Evolutionary conservation across 2,113 vertebrate species (phyloP), one percentile per base, ranked within the genome.

Genomic region (Odocoileus hemionus): DNA sequence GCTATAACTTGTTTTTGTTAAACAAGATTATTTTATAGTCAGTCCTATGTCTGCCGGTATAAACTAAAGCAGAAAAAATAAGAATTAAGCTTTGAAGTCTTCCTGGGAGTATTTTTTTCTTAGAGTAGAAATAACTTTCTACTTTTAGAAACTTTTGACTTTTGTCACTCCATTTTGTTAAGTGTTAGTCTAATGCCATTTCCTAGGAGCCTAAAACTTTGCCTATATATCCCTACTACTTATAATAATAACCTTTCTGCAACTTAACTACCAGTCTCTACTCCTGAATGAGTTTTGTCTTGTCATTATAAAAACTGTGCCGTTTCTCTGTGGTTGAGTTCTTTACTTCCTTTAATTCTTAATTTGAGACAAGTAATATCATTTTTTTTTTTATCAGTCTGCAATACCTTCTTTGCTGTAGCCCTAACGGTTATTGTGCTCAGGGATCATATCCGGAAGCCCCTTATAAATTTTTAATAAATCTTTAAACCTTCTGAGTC

Each of bases 181-280:
- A 96, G 45, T 94, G 60, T 67, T 0, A 7, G 61, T 95, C 93
- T 86, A 92, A 96, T 86, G 36, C 76, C 86, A 43, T 91, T 91
- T 97, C 78, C 86, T 97, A 82, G 93, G 93, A 96, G 61, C 82
- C 54, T 97, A 74, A 86, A 52, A 28, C 94, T 26, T 96, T 98
- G 39, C 79, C 64, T 96, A 96, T 79, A 28, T 0, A 0, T 98
- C 45, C 45, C 97, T 94, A 54, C 64, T 97, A 45, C 58, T 98
- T 39, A 39, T 54, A 94, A 96, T 55, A 67, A 85, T 45, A 85
- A 45, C 43, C 52, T 94, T 54, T 86, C 64, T 60, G 45, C 25
- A 86, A 12, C n/a, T 96, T 87, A 17, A 92, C 33, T 86, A 79
- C 50, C 50, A 83, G 45, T 50, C 85, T 58, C 36, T 60, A 52